Base-by-base conservation (phyloP, 2,797 vertebrate species). In the Corythornis leucogaster region DNA sequence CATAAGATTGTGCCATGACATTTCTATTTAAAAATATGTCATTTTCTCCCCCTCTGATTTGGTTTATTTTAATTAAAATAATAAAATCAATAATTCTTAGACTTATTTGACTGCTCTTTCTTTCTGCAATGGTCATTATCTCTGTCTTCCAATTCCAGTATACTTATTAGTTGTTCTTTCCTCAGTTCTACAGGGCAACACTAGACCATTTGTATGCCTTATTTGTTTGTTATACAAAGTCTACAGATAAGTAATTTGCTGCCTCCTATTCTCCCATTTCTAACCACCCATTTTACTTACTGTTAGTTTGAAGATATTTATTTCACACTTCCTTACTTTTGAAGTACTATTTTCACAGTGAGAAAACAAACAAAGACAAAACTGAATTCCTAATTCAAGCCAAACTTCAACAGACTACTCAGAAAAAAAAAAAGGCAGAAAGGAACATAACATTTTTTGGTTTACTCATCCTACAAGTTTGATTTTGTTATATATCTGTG, bases 361-460 rank as follows among this genome's bases (percentile, higher is more conserved):
- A 90, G 84, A 87, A 90, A 88, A 90, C 35, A 92, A 87, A 85
- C 10, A 88, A 75, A n/a, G 40, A 40, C 69, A 89, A 91, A 93
- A 68, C 35, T n/a, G 16, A 92, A 48, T 54, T 90, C 40, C 73
- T 76, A 89, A 35, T 58, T 80, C 57, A 77, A 89, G 51, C 43
- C 79, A 87, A 85, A 76, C 55, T 83, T 51, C 61, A 85, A 43
- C 22, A 80, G 69, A 43, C 73, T 75, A 87, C 30, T 77, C 68
- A 89, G 43, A 61, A 85, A 85, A 70, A 89, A 70, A 16, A 16
- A 75, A 40, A 71, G 15, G 73, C 71, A 87, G 62, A 80, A 78
- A 85, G n/a, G 50, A 35, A 85, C 31, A 11, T n/a, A 78, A 63
- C 4, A 11, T 51, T 92, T 90, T 71, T 71, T n/a, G 24, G 3